These are phyloP conservation scores for Caranx melampygus DNA, from an alignment of 2,113 vertebrate species.

Conservation along the genomic window DNA sequence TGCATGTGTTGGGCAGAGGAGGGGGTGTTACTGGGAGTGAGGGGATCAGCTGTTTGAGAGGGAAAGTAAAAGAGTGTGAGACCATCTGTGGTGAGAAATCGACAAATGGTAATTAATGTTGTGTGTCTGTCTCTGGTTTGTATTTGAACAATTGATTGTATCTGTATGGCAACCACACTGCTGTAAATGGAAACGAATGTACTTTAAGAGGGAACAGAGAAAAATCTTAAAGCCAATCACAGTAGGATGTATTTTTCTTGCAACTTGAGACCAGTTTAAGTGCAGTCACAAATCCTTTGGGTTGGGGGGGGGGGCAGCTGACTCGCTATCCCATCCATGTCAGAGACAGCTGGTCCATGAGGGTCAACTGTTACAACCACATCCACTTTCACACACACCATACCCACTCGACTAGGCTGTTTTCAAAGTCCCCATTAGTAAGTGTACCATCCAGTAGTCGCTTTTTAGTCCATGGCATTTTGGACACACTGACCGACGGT, in stretches of 20 bases:
- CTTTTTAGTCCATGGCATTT: constrained; percentile 26
- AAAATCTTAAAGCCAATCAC: not conserved
- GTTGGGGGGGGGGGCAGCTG: not conserved
- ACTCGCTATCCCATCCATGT: constrained; percentile 35
- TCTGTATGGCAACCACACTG: not conserved
- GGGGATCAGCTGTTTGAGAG: constrained; percentile 63
- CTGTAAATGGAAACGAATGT: not conserved
- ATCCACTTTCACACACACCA: constrained; percentile 4
- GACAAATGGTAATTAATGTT: constrained; percentile 40
- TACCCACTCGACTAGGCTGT: constrained; percentile 16
- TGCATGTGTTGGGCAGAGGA: constrained; percentile 20
- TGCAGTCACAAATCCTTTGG: not conserved
- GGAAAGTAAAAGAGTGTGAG: constrained; percentile 37
- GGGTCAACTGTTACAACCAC: constrained; percentile 40
- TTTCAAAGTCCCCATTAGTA: not conserved
- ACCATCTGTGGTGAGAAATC: constrained; percentile 56
- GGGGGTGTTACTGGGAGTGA: constrained; percentile 34
- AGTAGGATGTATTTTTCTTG: not conserved
- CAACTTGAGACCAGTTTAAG: not conserved
- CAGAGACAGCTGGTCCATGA: constrained; percentile 69
- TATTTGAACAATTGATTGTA: constrained; percentile 15
- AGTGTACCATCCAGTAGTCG: not conserved
- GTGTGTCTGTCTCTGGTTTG: constrained; percentile 2
- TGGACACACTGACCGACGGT: constrained; percentile 44
- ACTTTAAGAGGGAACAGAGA: not conserved